phyloP scores from a whole-genome alignment of 2,888 invertebrate species.

The Acleris cristana region DNA sequence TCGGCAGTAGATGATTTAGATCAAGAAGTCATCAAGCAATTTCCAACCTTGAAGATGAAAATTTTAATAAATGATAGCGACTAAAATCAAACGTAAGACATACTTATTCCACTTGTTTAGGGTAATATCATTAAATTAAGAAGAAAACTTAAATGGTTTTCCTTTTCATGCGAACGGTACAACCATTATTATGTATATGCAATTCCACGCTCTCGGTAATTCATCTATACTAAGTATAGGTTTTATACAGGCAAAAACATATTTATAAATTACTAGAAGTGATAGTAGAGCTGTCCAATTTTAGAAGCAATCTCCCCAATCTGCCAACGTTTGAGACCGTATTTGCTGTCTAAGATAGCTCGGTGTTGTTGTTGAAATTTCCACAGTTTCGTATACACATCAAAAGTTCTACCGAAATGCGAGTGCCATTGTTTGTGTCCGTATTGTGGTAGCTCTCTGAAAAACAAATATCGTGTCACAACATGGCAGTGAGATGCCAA shows the following conservation, averaged over 20 bases:
- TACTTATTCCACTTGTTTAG: no score
- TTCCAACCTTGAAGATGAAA: no score
- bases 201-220: no score
- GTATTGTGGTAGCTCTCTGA: constrained; percentile 97
- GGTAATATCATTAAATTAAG: no score
- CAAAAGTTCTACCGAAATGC: constrained; percentile 98
- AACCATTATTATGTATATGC: no score
- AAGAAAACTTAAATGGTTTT: no score
- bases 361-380: constrained; percentile 99
- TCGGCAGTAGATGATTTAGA: no score
- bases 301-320: constrained; percentile 99
- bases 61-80: no score
- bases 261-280: constrained; percentile 92
- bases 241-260: not conserved
- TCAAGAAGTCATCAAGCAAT: no score
- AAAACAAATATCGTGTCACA: constrained; percentile 44
- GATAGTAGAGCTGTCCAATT: constrained; percentile 99
- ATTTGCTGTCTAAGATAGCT: constrained; percentile 94
- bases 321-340: constrained; percentile 98
- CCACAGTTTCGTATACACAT: constrained; percentile 98
- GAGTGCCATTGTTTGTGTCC: constrained; percentile 99
- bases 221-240: no score
- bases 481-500: not conserved
- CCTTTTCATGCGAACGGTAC: no score
- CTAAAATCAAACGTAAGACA: no score